Evolutionary conservation across 2,888 invertebrate genomes (phyloP).

Genomic region (Epiblema foenella): DNA sequence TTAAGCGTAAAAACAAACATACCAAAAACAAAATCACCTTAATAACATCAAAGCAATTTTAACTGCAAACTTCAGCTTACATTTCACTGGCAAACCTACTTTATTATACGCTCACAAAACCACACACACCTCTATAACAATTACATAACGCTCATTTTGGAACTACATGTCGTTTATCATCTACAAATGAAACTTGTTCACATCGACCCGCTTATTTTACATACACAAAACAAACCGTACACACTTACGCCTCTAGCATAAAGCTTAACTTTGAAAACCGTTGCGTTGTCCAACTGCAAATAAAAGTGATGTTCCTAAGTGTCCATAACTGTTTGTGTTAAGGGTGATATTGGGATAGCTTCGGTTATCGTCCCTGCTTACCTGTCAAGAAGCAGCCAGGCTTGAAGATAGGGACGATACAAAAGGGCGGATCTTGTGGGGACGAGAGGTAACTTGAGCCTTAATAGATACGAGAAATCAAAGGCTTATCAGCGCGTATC

Average conservation of each 20-base stretch:
- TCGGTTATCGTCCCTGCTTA: slow-evolving; percentile 50
- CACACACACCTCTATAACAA: not conserved
- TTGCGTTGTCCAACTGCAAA: not conserved
- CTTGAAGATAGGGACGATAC: slow-evolving; percentile 56
- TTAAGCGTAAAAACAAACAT: slow-evolving; percentile 30
- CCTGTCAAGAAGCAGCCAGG: slow-evolving; percentile 66
- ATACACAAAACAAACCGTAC: not conserved
- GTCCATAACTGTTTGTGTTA: slow-evolving; percentile 20
- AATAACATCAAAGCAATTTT: slow-evolving; percentile 31
- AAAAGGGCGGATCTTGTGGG: slow-evolving; percentile 5
- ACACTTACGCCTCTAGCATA: not conserved
- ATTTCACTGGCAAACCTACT: slow-evolving; percentile 10
- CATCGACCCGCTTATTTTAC: not conserved
- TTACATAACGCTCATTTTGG: not conserved
- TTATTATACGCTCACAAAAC: not conserved
- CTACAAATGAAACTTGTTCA: not conserved
- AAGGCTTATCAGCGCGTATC: slow-evolving; percentile 55
- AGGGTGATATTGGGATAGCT: slow-evolving; percentile 10
- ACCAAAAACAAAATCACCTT: slow-evolving; percentile 21
- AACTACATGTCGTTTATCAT: not conserved
- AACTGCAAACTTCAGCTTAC: slow-evolving; percentile 23
- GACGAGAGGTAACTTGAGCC: not conserved
- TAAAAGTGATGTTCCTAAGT: slow-evolving; percentile 6
- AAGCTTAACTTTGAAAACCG: not conserved
- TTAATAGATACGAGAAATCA: not conserved